Evolutionary conservation across 2,888 invertebrate species (phyloP).

Genomic region (Hirtodrosophila duncani): DNA sequence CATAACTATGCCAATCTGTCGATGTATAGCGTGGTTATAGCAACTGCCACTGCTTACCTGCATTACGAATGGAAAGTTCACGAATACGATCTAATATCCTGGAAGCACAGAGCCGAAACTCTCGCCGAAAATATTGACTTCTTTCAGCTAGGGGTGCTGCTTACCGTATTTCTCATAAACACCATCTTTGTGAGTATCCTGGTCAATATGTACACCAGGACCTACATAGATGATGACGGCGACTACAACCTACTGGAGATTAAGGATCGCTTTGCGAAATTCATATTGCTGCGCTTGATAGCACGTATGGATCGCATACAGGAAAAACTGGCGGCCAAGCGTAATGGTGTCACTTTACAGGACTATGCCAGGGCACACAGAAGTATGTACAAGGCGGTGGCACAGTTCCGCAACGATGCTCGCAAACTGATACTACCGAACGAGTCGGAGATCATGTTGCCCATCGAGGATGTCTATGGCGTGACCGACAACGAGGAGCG

Average conservation of each 20-base stretch:
- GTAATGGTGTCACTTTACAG: conserved; percentile 34
- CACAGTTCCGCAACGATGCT: conserved; percentile 76
- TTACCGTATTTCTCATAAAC: conserved; percentile 54
- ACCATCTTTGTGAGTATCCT: conserved; percentile 26
- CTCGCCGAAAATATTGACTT: conserved; percentile 41
- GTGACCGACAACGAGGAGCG: conserved; percentile 68
- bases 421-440: conserved; percentile 71
- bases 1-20: conserved; percentile 59
- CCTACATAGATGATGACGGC: conserved; percentile 33
- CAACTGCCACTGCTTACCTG: conserved; percentile 57
- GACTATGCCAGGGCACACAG: conserved; percentile 71
- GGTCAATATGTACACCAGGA: conserved; percentile 44
- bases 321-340: conserved; percentile 51
- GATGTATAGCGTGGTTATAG: conserved; percentile 41
- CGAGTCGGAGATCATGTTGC: conserved; percentile 71
- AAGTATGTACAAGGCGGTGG: conserved; percentile 71
- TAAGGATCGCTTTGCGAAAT: conserved; percentile 76
- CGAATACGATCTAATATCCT: conserved; percentile 55
- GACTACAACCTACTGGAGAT: conserved; percentile 65
- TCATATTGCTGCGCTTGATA: conserved; percentile 71
- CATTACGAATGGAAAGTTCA: conserved; percentile 63
- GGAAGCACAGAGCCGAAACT: conserved; percentile 43
- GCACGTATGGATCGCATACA: conserved; percentile 73
- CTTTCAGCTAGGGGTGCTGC: conserved; percentile 51
- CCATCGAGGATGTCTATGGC: conserved; percentile 74